Evolutionary conservation across 2,113 vertebrate genomes (phyloP), one percentile per base, ranked within the genome.

Genomic region (Lathamus discolor): DNA sequence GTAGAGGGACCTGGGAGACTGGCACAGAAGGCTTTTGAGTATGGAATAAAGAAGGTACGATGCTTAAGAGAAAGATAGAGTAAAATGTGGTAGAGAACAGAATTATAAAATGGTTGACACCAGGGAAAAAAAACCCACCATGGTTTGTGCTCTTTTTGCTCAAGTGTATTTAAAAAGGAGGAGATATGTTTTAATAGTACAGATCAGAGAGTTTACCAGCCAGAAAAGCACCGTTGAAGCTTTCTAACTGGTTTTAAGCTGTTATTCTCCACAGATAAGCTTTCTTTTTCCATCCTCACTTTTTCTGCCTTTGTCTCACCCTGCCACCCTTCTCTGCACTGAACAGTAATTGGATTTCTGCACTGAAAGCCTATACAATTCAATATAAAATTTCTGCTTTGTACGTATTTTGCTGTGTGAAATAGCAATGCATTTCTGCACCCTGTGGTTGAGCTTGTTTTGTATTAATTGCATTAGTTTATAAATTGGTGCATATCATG

Each of bases 1-100:
- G 99, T 99, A 72, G 99, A 99, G 94, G 99, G 99, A 3, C 99
- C 99, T 1, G 99, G 99, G 1, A 98, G 99, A 24, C 97, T 99
- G 86, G 99, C 99, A 35, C 98, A 99, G 96, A 99, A 99, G 95
- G 99, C 99, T 69, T 99, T 99, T 51, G 99, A 99, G 92, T 99
- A 99, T 41, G 99, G 99, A 19, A 99, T 99, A 86, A 99, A 98
- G 89, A 98, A 99, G 99, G 99, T 99, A 91, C 2, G 69, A 31
- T 28, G 25, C 33, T 73, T 69, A 31, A 77, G 25, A 31, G 70
- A 55, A 75, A 49, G 51, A 15, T 6, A n/a, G 48, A 52, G 5
- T 15, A n/a, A 64, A 66, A 35, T 9, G 17, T 24, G 48, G 4
- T 59, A 67, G 35, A 27, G 33, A 59, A 11, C 2, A 29, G 51